Percentiles rank a stretch among this genome's conserved stretches.
These are phyloP conservation scores for Phocoena sinus DNA, from an alignment of 2,113 vertebrate species.

Conservation along the genomic window DNA sequence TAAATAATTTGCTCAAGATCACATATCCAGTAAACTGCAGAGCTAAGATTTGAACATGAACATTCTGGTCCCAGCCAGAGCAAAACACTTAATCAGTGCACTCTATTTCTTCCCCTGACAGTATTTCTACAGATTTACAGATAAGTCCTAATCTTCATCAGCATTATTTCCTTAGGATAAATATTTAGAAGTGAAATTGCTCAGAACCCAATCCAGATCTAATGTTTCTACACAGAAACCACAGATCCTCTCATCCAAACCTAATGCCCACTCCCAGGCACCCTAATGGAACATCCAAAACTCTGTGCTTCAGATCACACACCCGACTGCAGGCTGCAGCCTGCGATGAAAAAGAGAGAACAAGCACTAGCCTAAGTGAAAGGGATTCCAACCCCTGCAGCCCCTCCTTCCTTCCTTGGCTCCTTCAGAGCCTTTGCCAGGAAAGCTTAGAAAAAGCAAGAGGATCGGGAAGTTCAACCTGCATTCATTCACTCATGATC, in stretches of 20 bases:
- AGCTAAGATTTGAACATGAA: background rate
- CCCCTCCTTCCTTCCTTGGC: background rate
- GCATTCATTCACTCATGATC: background rate
- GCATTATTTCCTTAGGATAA: background rate
- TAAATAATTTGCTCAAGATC: background rate
- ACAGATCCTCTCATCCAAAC: background rate
- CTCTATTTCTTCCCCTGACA: background rate
- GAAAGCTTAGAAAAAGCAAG: background rate
- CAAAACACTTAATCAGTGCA: background rate
- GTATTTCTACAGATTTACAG: background rate
- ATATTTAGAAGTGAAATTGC: background rate
- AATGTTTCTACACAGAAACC: background rate
- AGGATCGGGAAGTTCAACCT: background rate
- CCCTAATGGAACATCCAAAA: background rate
- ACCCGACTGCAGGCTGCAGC: background rate
- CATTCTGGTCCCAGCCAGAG: background rate
- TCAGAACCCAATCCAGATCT: background rate
- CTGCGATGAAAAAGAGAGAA: background rate
- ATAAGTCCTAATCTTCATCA: background rate
- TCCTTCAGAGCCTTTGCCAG: background rate
- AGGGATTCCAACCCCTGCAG: background rate
- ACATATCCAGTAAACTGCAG: background rate
- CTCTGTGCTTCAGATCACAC: background rate
- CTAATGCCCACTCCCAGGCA: background rate
- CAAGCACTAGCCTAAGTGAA: background rate